Evolutionary conservation across 2,113 vertebrate species (phyloP).

Genomic region (Columbina picui): DNA sequence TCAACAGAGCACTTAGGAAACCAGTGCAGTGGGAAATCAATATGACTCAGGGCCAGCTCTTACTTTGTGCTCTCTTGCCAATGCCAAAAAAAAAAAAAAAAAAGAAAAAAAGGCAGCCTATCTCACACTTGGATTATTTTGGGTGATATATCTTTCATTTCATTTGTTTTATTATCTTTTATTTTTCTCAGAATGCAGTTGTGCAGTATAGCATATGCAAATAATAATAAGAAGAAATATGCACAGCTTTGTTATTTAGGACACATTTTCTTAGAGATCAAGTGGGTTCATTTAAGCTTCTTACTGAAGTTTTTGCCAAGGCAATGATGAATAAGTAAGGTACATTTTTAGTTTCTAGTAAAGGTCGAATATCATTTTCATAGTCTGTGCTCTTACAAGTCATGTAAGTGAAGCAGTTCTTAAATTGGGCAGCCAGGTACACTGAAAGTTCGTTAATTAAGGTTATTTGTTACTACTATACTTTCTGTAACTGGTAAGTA

Average conservation of each 20-base stretch:
- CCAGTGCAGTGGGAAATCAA: conserved; percentile 87
- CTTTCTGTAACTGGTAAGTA: conserved; percentile 8
- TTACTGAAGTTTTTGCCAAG: conserved; percentile 55
- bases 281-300: conserved; percentile 48
- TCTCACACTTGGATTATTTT: conserved; percentile 75
- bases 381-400: conserved; percentile 34
- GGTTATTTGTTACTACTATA: conserved; percentile 38
- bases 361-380: conserved; percentile 62
- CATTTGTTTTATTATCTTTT: conserved; percentile 76
- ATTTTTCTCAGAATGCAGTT: conserved; percentile 68
- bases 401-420: conserved; percentile 20
- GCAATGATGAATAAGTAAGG: conserved; percentile 56
- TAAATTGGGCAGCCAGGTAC: neutral
- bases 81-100: conserved; percentile 54
- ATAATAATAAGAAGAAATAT: conserved; percentile 50
- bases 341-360: conserved; percentile 47
- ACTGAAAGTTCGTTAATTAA: conserved; percentile 40
- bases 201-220: conserved; percentile 70
- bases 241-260: conserved; percentile 54
- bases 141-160: conserved; percentile 74
- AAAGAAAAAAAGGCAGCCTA: conserved; percentile 37
- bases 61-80: conserved; percentile 76
- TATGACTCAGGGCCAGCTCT: conserved; percentile 84
- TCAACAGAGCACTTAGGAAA: conserved; percentile 88
- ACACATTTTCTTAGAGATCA: conserved; percentile 66